Percentiles rank a stretch among this genome's conserved stretches.
Evolutionary conservation across 2,113 vertebrate genomes (phyloP).

Genomic region (Serinus canaria): DNA sequence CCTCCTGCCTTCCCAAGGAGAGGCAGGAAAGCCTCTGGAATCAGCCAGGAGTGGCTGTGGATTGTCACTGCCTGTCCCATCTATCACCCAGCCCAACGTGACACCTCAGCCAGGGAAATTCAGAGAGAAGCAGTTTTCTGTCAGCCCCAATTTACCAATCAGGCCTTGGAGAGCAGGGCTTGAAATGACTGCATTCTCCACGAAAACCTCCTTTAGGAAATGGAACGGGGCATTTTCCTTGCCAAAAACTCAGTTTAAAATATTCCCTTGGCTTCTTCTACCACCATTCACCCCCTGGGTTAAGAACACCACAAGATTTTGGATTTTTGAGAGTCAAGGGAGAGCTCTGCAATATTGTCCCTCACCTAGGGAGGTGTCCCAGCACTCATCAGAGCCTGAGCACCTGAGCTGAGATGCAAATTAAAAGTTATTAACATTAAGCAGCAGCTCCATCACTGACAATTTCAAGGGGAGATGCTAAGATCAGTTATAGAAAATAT

Average conservation of each 20-base stretch:
- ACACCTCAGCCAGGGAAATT: slow-evolving; percentile 8
- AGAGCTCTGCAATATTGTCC: not conserved
- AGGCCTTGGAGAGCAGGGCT: not conserved
- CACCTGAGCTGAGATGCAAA: not conserved
- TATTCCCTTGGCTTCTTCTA: not conserved
- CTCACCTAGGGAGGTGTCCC: not conserved
- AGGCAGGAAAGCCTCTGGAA: not conserved
- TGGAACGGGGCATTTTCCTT: not conserved
- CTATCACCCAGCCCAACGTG: not conserved
- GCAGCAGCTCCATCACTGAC: not conserved
- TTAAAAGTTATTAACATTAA: not conserved
- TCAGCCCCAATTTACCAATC: slow-evolving; percentile 1
- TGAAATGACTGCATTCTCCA: not conserved
- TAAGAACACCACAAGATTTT: not conserved
- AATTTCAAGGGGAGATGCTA: not conserved
- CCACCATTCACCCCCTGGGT: not conserved
- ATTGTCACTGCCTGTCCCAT: not conserved
- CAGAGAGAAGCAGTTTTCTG: slow-evolving; percentile 49
- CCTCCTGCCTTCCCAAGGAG: not conserved
- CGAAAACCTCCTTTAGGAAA: not conserved
- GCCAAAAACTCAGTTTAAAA: not conserved
- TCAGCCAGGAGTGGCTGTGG: not conserved
- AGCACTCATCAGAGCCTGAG: not conserved
- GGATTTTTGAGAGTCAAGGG: not conserved
- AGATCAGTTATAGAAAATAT: not conserved